These are phyloP conservation scores for Hemiprocne comata DNA, from an alignment of 2,113 vertebrate genomes.

Conservation along the genomic window DNA sequence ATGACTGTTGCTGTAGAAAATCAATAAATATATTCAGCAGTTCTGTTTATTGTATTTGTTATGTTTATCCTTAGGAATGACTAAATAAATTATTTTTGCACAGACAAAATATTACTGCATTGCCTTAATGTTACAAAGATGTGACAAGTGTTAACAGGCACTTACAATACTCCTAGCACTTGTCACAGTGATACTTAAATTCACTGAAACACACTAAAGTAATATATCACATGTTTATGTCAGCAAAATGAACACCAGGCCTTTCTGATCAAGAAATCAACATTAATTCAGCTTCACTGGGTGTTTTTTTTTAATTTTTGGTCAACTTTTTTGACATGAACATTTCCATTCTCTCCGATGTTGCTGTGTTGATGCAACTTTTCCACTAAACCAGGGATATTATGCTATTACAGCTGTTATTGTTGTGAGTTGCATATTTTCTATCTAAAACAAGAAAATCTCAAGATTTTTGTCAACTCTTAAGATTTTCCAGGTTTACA, in stretches of 20 bases:
- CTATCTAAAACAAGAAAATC: background rate
- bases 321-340: background rate
- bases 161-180: background rate
- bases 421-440: background rate
- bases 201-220: background rate
- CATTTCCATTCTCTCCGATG: background rate
- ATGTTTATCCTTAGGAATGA: background rate
- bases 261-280: background rate
- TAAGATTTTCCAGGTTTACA: background rate
- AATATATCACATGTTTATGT: background rate
- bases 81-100: background rate
- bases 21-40: background rate
- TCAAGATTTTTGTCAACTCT: background rate
- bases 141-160: fast-evolving
- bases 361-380: background rate
- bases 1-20: background rate
- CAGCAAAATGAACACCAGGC: background rate
- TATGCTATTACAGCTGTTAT: background rate
- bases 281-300: background rate
- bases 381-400: background rate
- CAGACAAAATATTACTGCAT: background rate
- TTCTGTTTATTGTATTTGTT: background rate
- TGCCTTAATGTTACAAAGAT: background rate
- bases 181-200: background rate
- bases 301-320: background rate